Percentiles rank a stretch among this genome's conserved stretches.
phyloP scores from a whole-genome alignment of 1,140 invertebrate genomes.

The Cepaea nemoralis region DNA sequence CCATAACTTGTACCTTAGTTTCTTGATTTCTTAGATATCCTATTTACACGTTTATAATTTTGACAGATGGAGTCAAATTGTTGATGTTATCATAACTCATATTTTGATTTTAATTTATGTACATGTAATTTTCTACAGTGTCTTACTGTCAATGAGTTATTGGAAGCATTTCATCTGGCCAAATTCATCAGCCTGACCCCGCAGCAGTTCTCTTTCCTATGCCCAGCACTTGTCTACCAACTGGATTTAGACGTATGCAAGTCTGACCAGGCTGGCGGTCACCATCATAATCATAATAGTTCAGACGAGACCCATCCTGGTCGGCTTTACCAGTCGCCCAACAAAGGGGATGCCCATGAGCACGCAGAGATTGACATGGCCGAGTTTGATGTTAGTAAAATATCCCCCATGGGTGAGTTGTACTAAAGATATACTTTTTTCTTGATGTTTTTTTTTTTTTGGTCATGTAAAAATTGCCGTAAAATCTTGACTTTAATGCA shows the following conservation, averaged over 20 bases:
- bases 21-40: too few relatives aligned
- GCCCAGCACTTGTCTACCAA: conserved; percentile 77
- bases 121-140: conserved; percentile 50
- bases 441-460: too few relatives aligned
- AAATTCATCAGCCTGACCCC: conserved; percentile 65
- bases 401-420: neutral
- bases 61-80: too few relatives aligned
- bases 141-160: conserved; percentile 39
- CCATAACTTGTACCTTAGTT: too few relatives aligned
- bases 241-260: conserved; percentile 67
- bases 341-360: neutral
- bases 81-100: too few relatives aligned
- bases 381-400: neutral
- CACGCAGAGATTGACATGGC: neutral
- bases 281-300: neutral
- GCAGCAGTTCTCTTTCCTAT: conserved; percentile 76
- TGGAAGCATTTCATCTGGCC: conserved; percentile 43
- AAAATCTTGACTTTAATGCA: too few relatives aligned
- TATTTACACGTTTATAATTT: too few relatives aligned
- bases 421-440: too few relatives aligned
- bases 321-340: conserved; percentile 4
- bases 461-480: too few relatives aligned
- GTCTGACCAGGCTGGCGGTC: neutral
- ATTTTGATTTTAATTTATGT: too few relatives aligned
- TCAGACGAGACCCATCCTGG: conserved; percentile 14